Base-by-base conservation (phyloP, 2,888 invertebrate species). In the Ecdyonurus torrentis region DNA sequence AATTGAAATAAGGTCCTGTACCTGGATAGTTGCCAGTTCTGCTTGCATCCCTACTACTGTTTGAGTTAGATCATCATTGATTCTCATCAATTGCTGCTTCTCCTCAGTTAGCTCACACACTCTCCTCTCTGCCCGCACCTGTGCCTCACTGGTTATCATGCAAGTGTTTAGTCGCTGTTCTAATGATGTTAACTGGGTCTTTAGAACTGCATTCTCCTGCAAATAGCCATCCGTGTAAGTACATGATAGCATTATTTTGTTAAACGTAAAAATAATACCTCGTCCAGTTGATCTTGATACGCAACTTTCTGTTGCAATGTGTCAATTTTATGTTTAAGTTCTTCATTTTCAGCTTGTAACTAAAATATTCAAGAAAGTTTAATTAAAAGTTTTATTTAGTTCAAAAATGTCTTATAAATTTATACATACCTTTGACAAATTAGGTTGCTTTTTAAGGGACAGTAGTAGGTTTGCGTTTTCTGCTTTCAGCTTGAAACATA, bases 391-490 rank as follows among this genome's bases (percentile, higher is more conserved):
- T 50, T 50, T 18, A n/a, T n/a, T n/a, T n/a, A n/a, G n/a, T n/a
- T n/a, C n/a, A n/a, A n/a, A n/a, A n/a, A n/a, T n/a, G n/a, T n/a
- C n/a, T n/a, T n/a, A n/a, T n/a, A n/a, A n/a, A n/a, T n/a, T n/a
- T n/a, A n/a, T n/a, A n/a, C n/a, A n/a, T n/a, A n/a, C n/a, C n/a
- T n/a, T n/a, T n/a, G n/a, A n/a, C n/a, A n/a, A n/a, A n/a, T n/a
- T n/a, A n/a, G n/a, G n/a, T n/a, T n/a, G n/a, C n/a, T n/a, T n/a
- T n/a, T n/a, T n/a, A n/a, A n/a, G n/a, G n/a, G n/a, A n/a, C 24
- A 59, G 61, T 61, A 69, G 70, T 63, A 67, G 61, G 20, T 66
- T 66, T 2, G 64, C 63, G 66, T 72, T 73, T 65, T 73, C 72
- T 60, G 68, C 65, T 65, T 71, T 70, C 64, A 71, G 65, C 72